phyloP scores from a whole-genome alignment of 2,113 vertebrate species.

The Uria aalge region DNA sequence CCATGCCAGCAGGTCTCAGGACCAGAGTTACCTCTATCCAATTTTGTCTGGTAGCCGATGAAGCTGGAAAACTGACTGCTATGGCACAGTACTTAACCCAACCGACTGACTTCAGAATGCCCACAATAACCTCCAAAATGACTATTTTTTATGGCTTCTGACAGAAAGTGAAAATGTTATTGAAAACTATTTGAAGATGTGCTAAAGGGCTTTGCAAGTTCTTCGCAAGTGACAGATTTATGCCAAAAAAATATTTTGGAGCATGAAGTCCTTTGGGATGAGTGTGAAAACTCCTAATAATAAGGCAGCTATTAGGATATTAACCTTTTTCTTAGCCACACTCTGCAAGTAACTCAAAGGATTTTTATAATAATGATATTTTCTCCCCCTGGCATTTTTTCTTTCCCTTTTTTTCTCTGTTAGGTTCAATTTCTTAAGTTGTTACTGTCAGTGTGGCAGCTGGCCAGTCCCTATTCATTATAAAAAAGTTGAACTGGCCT shows the following conservation, averaged over 20 bases:
- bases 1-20: background rate
- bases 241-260: background rate
- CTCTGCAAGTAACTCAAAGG: background rate
- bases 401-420: background rate
- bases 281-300: background rate
- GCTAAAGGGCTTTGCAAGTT: background rate
- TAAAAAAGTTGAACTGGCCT: background rate
- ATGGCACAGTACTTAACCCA: background rate
- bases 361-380: background rate
- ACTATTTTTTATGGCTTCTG: background rate
- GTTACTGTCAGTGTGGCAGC: background rate
- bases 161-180: background rate
- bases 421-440: background rate
- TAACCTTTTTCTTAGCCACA: background rate
- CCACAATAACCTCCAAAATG: background rate
- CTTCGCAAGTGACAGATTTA: background rate
- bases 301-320: background rate
- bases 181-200: background rate
- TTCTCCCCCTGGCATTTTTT: background rate
- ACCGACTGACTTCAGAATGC: background rate
- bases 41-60: background rate
- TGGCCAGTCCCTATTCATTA: background rate
- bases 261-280: background rate
- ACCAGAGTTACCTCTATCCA: background rate
- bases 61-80: background rate